Conservation (phyloP, 2,888 invertebrate species). For the Scaptodrosophila latifasciaeformis region DNA sequence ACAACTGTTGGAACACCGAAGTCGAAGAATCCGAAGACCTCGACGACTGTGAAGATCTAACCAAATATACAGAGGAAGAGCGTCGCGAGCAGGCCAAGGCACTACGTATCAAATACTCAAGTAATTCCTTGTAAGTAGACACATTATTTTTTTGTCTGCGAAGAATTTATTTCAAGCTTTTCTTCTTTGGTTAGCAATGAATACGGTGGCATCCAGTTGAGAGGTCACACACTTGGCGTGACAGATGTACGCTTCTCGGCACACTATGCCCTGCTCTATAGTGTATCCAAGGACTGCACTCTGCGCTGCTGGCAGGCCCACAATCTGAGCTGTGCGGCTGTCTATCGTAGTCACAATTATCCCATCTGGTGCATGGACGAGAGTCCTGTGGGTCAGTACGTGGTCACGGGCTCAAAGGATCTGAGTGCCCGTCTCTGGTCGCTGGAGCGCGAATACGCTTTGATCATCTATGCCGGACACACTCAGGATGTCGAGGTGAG, state of each 20-base stretch:
- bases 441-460: constrained; percentile 85
- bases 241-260: constrained; percentile 78
- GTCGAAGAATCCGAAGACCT: constrained; percentile 35
- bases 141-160: no score
- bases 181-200: constrained; percentile 49
- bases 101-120: constrained; percentile 52
- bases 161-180: neutral
- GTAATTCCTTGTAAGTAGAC: constrained; percentile 71
- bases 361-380: constrained; percentile 92
- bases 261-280: constrained; percentile 80
- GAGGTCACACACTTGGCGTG: constrained; percentile 85
- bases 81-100: constrained; percentile 34
- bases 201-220: constrained; percentile 78
- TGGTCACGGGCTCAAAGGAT: constrained; percentile 93
- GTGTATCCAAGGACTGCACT: constrained; percentile 84
- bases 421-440: constrained; percentile 90
- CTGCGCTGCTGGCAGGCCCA: constrained; percentile 85
- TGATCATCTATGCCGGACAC: constrained; percentile 92
- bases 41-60: constrained; percentile 14
- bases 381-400: constrained; percentile 83
- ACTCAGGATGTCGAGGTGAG: constrained; percentile 90
- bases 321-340: constrained; percentile 80
- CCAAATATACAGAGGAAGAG: constrained; percentile 30
- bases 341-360: constrained; percentile 86
- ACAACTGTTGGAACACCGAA: constrained; percentile 54